Evolutionary conservation across 2,113 vertebrate species (phyloP), one percentile per base, ranked within the genome.

Genomic region (Elephas maximus): DNA sequence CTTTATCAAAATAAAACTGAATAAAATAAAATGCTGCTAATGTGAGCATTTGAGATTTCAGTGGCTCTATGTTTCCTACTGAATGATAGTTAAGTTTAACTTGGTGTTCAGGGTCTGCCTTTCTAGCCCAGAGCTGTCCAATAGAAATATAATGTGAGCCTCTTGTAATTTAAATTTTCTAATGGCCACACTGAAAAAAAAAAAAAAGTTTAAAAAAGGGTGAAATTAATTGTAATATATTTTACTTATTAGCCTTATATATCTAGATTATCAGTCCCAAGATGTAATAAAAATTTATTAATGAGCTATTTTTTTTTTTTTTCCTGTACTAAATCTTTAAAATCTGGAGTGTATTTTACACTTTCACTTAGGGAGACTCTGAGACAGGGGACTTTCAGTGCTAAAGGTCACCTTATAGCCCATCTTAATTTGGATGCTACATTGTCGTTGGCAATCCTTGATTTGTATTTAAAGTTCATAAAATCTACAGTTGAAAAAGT

Each of bases 401-500:
- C 80, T 90, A 69, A 74, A 94, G 20, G 41, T 60, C n/a, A 93
- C 15, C 62, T 71, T 78, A 51, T 82, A 83, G 71, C 53, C 21
- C 30, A 26, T 94, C 41, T 88, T 37, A 79, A 80, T 30, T 77
- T 33, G 79, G 28, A 73, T 78, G 37, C 44, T 78, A 26, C n/a
- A 73, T 94, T 92, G 79, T 45, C n/a, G 83, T 26, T 83, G 74
- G 69, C 89, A 77, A 62, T 76, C 48, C 30, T 83, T 90, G 30
- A 53, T 90, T 8, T 78, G 0, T 78, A 60, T 60, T 95, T 86
- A 57, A n/a, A 85, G 85, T 85, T 77, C 15, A 48, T 95, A 87
- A 96, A 89, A 94, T 41, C 79, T 82, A 18, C 41, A 23, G 14
- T 82, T 87, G 41, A 92, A 83, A 88, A 51, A 74, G 30, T 81